Conservation (phyloP, 2,888 invertebrate genomes). For the Xestia sexstrigata region DNA sequence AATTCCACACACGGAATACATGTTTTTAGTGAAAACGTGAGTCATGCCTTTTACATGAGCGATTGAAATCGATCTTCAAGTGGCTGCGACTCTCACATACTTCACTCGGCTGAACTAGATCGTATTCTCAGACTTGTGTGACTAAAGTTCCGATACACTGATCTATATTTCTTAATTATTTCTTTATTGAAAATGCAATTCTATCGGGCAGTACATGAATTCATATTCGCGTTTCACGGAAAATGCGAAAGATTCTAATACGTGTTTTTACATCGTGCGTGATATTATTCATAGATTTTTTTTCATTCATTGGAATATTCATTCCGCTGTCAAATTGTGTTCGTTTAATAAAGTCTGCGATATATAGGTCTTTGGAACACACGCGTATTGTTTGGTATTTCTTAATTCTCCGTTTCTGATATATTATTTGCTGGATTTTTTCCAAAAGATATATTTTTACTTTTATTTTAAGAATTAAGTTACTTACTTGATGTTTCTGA, state of each 20-base stretch:
- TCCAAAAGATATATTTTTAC: background rate
- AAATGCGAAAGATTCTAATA: constrained; percentile 29
- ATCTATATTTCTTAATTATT: constrained; percentile 27
- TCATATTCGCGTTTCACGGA: constrained; percentile 27
- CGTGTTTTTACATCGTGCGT: constrained; percentile 41
- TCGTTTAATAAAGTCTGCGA: constrained; percentile 12
- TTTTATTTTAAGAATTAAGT: background rate
- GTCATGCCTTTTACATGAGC: constrained; percentile 43
- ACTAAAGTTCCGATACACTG: constrained; percentile 30
- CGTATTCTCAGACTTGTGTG: constrained; percentile 16
- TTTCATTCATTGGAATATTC: constrained; percentile 52
- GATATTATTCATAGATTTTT: too few species aligned
- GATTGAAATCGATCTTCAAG: constrained; percentile 30
- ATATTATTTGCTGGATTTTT: background rate
- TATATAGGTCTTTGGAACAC: constrained; percentile 38
- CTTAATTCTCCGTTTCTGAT: background rate
- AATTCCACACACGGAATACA: background rate
- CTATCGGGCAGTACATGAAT: constrained; percentile 21
- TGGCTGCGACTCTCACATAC: constrained; percentile 42
- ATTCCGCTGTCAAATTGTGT: constrained; percentile 50
- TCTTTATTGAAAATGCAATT: constrained; percentile 48
- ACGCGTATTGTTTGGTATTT: constrained; percentile 4
- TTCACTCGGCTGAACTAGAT: constrained; percentile 34
- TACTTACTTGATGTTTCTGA: background rate
- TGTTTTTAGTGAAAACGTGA: constrained; percentile 41